These are phyloP conservation scores for Margaritifera margaritifera DNA, from an alignment of 2,888 invertebrate species.

Conservation along the genomic window DNA sequence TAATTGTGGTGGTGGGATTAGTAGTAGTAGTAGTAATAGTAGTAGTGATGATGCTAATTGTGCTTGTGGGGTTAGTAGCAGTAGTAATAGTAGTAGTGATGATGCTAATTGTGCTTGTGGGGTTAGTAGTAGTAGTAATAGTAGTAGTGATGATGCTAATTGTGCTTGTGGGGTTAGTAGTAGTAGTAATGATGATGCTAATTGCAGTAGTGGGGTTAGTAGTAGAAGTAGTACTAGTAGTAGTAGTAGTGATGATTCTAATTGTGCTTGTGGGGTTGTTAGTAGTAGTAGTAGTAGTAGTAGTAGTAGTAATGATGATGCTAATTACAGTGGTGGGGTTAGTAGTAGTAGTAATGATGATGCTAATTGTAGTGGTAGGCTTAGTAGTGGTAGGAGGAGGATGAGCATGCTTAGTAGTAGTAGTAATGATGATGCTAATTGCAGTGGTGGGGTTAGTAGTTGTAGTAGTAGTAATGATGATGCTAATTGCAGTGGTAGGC, in stretches of 20 bases:
- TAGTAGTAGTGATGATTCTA: constrained; percentile 5
- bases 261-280: constrained; percentile 5
- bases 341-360: too few species aligned
- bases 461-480: too few species aligned
- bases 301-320: too few species aligned
- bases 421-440: too few species aligned
- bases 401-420: too few species aligned
- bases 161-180: constrained; percentile 2
- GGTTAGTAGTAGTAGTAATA: constrained; percentile 9
- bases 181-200: constrained; percentile 9
- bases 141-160: constrained; percentile 12
- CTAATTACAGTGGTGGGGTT: too few species aligned
- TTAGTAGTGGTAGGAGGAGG: too few species aligned
- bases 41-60: constrained; percentile 35
- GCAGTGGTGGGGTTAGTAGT: too few species aligned
- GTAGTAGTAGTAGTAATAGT: constrained; percentile 33
- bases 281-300: constrained; percentile 23
- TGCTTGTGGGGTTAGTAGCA: constrained; percentile 27
- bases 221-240: constrained; percentile 6
- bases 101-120: constrained; percentile 21
- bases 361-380: too few species aligned
- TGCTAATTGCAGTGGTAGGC: too few species aligned
- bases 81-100: constrained; percentile 26
- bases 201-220: constrained; percentile 6
- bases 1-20: constrained; percentile 27